Evolutionary conservation across 2,797 vertebrate species (phyloP), one percentile per base, ranked within the genome.

Genomic region (Manis javanica): DNA sequence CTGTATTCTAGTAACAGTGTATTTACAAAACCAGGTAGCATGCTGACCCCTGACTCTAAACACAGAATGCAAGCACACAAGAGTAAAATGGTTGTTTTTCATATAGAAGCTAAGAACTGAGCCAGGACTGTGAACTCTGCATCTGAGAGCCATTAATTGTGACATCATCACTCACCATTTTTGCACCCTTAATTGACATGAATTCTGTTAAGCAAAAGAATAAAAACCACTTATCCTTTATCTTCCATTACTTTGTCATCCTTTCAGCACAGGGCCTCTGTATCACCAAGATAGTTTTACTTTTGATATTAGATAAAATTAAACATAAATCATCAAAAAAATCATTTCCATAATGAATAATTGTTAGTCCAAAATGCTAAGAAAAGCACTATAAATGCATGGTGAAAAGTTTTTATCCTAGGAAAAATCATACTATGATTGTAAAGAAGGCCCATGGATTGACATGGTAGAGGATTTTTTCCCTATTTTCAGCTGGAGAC

Each of bases 31-130:
- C 26, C 12, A 66, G 39, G 59, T 63, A 66, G 71, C 61, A 7
- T 55, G 49, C 57, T 66, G 10, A 77, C 26, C 26, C 55, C 31
- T 49, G 10, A 88, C 57, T 61, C 61, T 75, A 84, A 85, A 46
- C 31, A 63, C 1, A 64, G 19, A 90, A 69, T 59, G 42, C 53
- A 95, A 24, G 34, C 7, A 51, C 53, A 61, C 24, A 8, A 57
- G 11, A 83, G 16, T 75, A 92, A 96, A 93, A 81, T 55, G 14
- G 24, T 87, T 96, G 55, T 72, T 81, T 90, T 42, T 78, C 39
- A 88, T 55, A 6, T 1, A 26, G 9, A 82, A 71, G 12, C 7
- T 89, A 49, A 89, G 19, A 14, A 19, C 63, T 49, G 31, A 93
- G 82, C 55, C 66, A 71, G 23, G 29, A 75, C 9, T 79, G 29